Base-by-base conservation (phyloP, 2,888 invertebrate genomes). In the Macropis europaea region DNA sequence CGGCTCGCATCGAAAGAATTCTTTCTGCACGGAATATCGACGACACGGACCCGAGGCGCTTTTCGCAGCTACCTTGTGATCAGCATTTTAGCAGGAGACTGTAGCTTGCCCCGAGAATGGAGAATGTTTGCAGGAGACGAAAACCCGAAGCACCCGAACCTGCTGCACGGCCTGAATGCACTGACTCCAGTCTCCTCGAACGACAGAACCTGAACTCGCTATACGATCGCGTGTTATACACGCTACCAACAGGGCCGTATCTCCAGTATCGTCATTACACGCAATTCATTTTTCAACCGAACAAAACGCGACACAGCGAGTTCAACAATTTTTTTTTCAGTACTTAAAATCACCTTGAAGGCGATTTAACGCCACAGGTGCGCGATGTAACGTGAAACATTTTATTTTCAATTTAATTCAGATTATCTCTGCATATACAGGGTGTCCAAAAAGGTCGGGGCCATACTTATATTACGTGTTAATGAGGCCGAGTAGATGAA, bases 141-240 rank as follows among this genome's bases (percentile, higher is more conserved):
- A 61, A 67, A 53, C 61, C 57, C 57, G 72, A 62, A 56, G 61
- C 64, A 61, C 57, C 61, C 70, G 66, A 73, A 70, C 60, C 67
- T 72, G 68, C 68, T 68, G 75, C 68, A 52, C 68, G 64, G 60
- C 60, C 57, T 73, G 53, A 67, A 72, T 56, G 68, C 64, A 73
- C 75, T 75, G 75, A 68, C 64, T 75, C 50, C 38, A 72, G 45
- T 64, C 61, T 47, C 64, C 56, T 52, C 42, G 45, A 34, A 48
- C 54, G 56, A 74, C 59, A 52, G 68, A 73, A 75, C 63, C 72
- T 63, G 72, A 61, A 72, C 72, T 52, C 60, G 61, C 68, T 72
- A 45, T 50, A 50, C 57, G 34, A 30, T 45, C 69, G 47, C 57
- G 70, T 66, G 72, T 72, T 75, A 63, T 73, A 73, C 68, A 66